Conservation (phyloP, 23 tunicate species). For the Trididemnum nubilum region DNA sequence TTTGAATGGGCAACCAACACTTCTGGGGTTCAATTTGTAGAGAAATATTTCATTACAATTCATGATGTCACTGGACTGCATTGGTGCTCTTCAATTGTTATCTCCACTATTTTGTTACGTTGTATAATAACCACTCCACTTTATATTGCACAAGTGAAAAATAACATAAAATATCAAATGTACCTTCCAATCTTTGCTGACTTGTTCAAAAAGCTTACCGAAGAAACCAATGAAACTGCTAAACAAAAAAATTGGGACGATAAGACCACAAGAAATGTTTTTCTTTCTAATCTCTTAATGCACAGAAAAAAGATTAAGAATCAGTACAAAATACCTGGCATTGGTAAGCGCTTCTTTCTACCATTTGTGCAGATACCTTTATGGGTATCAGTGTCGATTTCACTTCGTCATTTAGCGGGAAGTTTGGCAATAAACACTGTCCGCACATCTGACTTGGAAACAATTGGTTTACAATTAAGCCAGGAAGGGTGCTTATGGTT, state of each 20-base stretch:
- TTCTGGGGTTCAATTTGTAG: constrained; percentile 44
- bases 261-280: constrained; percentile 25
- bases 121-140: constrained; percentile 53
- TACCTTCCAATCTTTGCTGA: constrained; percentile 39
- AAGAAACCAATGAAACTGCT: constrained; percentile 54
- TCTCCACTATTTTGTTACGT: constrained; percentile 57
- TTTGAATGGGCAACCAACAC: constrained; percentile 45
- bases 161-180: constrained; percentile 36
- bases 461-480: constrained; percentile 27
- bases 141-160: constrained; percentile 54
- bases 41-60: constrained; percentile 42
- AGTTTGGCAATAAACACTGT: constrained; percentile 34
- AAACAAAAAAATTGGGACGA: constrained; percentile 56
- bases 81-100: constrained; percentile 74
- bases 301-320: constrained; percentile 50
- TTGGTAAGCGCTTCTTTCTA: constrained; percentile 40
- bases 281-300: constrained; percentile 10
- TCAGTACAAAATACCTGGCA: constrained; percentile 64
- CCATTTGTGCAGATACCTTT: constrained; percentile 84
- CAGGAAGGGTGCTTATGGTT: constrained; percentile 80
- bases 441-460: constrained; percentile 6
- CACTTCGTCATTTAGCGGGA: constrained; percentile 65
- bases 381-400: constrained; percentile 76
- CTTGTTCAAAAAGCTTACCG: constrained; percentile 19
- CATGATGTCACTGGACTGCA: constrained; percentile 75